These are phyloP conservation scores for Pelmatolapia mariae DNA, from an alignment of 2,113 vertebrate genomes.

Conservation along the genomic window DNA sequence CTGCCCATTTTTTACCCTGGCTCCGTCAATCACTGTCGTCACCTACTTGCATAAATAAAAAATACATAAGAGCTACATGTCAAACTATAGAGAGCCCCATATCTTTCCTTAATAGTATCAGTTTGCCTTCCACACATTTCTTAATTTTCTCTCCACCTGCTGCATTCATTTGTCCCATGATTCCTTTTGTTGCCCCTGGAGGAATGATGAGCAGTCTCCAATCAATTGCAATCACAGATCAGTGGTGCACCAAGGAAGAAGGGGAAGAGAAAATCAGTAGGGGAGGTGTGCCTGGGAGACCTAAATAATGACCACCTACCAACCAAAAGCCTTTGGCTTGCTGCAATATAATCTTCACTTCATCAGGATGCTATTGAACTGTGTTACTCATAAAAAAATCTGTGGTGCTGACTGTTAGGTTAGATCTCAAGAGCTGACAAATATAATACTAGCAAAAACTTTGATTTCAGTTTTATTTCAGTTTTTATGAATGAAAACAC, in stretches of 20 bases:
- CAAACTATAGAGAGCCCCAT: not conserved
- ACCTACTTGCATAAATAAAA: not conserved
- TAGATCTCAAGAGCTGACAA: constrained; percentile 17
- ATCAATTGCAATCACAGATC: constrained; percentile 66
- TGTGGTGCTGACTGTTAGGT: not conserved
- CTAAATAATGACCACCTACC: constrained; percentile 50
- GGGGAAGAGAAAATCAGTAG: constrained; percentile 26
- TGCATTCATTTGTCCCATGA: constrained; percentile 1
- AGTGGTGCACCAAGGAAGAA: not conserved
- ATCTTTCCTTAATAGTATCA: not conserved
- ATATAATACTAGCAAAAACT: constrained; percentile 1
- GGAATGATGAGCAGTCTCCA: constrained; percentile 39
- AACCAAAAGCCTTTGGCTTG: not conserved
- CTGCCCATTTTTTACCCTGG: not conserved
- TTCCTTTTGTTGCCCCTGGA: not conserved
- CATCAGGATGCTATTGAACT: constrained; percentile 47
- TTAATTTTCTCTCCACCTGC: not conserved
- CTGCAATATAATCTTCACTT: constrained; percentile 39
- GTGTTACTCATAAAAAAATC: constrained; percentile 10
- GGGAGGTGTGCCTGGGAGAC: not conserved
- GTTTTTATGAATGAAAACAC: not conserved
- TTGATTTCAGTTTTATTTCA: constrained; percentile 14
- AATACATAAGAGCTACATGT: not conserved
- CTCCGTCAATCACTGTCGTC: not conserved
- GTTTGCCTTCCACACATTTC: not conserved